Evolutionary conservation across 1,140 invertebrate species (phyloP).

Genomic region (Brachionus manjavacas): DNA sequence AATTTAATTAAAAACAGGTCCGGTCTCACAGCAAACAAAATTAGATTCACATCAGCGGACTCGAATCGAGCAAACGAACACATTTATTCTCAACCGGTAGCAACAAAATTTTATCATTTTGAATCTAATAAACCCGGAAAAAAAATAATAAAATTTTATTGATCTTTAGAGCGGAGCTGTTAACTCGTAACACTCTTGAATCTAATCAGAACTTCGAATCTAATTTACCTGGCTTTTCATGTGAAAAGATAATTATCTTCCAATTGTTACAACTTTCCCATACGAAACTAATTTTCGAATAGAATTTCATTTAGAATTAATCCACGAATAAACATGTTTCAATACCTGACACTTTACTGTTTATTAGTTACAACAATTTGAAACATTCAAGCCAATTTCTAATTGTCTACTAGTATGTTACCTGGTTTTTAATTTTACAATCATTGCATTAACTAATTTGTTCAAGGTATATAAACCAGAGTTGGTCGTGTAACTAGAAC

Average conservation of each 20-base stretch:
- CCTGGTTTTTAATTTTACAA: background rate
- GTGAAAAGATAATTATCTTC: conserved; percentile 30
- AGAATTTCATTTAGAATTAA: background rate
- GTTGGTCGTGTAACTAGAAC: background rate
- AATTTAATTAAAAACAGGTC: background rate
- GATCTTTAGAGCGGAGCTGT: conserved; percentile 9
- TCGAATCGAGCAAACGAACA: background rate
- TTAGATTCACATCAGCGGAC: background rate
- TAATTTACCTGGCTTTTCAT: conserved; percentile 2
- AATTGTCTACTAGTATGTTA: background rate
- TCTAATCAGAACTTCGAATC: conserved; percentile 5
- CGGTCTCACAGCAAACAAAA: background rate
- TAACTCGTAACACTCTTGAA: conserved; percentile 24
- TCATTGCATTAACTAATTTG: background rate
- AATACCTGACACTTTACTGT: conserved; percentile 7
- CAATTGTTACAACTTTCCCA: background rate
- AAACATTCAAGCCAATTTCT: background rate
- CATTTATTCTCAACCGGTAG: background rate
- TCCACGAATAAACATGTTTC: conserved; percentile 12
- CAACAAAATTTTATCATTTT: background rate
- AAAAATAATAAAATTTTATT: conserved; percentile 2
- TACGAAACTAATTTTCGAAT: conserved; percentile 1
- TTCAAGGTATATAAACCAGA: background rate
- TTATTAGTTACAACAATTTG: conserved; percentile 35
- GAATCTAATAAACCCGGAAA: background rate